Evolutionary conservation across 2,797 vertebrate species (phyloP), one percentile per base, ranked within the genome.

Genomic region (Sorex maritimensis): DNA sequence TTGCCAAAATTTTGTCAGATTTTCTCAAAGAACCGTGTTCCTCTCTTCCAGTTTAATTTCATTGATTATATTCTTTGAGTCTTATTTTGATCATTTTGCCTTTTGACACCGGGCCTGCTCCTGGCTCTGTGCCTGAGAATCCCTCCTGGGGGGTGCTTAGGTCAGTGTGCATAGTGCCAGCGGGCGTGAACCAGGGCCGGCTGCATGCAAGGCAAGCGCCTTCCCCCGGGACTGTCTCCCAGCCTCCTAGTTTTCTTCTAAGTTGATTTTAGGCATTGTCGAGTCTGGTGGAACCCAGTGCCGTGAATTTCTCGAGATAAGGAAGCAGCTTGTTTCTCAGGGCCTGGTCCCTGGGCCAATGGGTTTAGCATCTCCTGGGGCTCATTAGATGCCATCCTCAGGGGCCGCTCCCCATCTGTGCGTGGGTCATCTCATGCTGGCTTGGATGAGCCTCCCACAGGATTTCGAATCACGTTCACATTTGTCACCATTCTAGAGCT

Each of bases 1-100:
- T 63, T 11, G 13, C 24, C 52, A 81, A 89, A 92, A 86, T 65
- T 55, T 38, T 73, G 63, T 91, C 28, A 21, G 68, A 75, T 80
- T 78, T 84, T 8, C 34, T 12, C 17, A 46, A 52, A 26, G 23
- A 26, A 15, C 44, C 38, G 52, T 85, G 52, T 55, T 38, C 15
- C 68, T 77, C 34, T 91, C 15, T 41, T 65, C n/a, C 3, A 14
- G 7, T 61, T 91, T 63, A 74, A 72, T 77, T 71, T 73, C 65
- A 49, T 65, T 89, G 73, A 61, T 74, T 75, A 55, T 34, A 26
- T 71, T 58, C 26, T 92, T 23, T 34, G 8, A 6, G 68, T 90
- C 49, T 92, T 55, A 10, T 17, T 86, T 81, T 94, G 58, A 61
- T 19, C 4, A 5, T 17, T 61, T 19, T 6, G 19, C 19, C 19